Percentiles rank a stretch among this genome's conserved stretches.
Evolutionary conservation across 2,888 invertebrate genomes (phyloP).

Genomic region (Dryobota labecula): DNA sequence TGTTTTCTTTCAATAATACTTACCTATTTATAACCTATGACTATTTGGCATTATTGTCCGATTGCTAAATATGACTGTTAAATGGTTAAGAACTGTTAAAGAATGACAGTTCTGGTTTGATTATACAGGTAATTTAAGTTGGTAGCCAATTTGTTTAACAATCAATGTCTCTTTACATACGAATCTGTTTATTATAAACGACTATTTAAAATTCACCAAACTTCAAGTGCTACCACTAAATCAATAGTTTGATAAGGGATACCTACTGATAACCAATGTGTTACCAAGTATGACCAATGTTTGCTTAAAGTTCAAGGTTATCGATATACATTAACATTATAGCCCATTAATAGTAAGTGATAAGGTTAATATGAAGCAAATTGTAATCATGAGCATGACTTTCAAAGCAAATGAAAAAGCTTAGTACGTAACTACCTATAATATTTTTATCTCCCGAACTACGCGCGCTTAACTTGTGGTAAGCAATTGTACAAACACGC

Average conservation of each 20-base stretch:
- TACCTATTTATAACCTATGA: no score
- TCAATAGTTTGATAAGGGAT: slow-evolving; percentile 8
- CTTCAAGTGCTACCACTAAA: slow-evolving; percentile 2
- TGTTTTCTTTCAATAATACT: no score
- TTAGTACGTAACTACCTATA: no score
- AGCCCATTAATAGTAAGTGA: not conserved
- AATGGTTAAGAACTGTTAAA: no score
- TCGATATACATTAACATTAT: not conserved
- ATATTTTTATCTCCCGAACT: no score
- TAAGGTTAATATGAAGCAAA: not conserved
- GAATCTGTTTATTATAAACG: not conserved
- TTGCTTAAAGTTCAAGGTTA: slow-evolving; percentile 26
- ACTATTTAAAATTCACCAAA: not conserved
- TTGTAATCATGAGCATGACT: no score
- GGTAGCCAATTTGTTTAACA: not conserved
- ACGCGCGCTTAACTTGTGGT: no score
- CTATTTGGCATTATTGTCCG: no score
- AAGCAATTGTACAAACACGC: no score
- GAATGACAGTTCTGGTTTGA: not conserved
- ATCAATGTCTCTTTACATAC: not conserved
- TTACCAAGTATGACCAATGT: slow-evolving; percentile 9
- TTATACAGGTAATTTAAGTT: no score
- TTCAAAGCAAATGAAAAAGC: no score
- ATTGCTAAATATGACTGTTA: no score
- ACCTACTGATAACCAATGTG: slow-evolving; percentile 14